These are phyloP conservation scores for Perccottus glenii DNA, from an alignment of 2,113 vertebrate species.

Conservation along the genomic window DNA sequence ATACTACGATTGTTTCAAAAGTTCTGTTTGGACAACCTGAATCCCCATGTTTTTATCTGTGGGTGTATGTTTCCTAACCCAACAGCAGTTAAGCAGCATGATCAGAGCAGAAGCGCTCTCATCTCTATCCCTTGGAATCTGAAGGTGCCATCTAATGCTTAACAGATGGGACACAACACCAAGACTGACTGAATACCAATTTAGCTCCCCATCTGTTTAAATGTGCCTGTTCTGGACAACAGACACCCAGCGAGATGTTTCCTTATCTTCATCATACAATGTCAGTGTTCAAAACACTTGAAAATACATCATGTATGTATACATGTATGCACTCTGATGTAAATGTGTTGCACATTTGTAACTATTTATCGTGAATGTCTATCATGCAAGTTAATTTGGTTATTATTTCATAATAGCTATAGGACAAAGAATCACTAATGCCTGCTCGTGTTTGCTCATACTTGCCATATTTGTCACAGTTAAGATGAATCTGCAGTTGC, in stretches of 20 bases:
- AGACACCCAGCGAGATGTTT: conserved; percentile 47
- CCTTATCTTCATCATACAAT: conserved; percentile 23
- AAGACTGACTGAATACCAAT: conserved; percentile 72
- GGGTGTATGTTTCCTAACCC: background rate
- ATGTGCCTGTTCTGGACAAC: conserved; percentile 55
- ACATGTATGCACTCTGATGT: background rate
- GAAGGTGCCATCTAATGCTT: conserved; percentile 59
- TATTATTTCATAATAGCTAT: background rate
- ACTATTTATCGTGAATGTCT: conserved; percentile 1
- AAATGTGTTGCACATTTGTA: background rate
- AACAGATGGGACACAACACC: conserved; percentile 74
- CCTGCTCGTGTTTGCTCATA: background rate
- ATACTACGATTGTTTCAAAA: too few relatives aligned
- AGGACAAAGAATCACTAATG: background rate
- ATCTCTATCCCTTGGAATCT: conserved; percentile 66
- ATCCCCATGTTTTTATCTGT: background rate
- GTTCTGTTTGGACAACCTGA: background rate
- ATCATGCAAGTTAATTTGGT: background rate
- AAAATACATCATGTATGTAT: background rate
- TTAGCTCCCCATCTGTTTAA: conserved; percentile 73
- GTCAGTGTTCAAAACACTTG: background rate
- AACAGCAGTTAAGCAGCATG: conserved; percentile 17
- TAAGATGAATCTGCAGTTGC: too few relatives aligned
- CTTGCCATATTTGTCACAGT: too few relatives aligned
- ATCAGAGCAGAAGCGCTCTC: conserved; percentile 55